These are phyloP conservation scores for Drepana arcuata DNA, from an alignment of 1,140 invertebrate genomes.

Conservation along the genomic window DNA sequence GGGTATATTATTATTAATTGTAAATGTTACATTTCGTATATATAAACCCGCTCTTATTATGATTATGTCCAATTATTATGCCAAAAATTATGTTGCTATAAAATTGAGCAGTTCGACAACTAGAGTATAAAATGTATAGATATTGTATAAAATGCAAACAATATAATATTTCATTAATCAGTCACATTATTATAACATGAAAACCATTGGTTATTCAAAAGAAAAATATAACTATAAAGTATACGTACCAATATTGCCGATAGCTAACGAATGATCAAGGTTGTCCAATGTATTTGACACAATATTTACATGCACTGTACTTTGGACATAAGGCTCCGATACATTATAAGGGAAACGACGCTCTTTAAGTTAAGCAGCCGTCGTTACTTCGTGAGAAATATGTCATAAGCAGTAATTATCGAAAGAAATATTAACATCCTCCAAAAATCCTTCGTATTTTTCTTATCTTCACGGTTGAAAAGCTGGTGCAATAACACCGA, in stretches of 20 bases:
- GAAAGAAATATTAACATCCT: too few species aligned
- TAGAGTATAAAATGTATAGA: conserved; percentile 23
- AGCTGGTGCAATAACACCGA: too few species aligned
- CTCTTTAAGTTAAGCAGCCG: too few species aligned
- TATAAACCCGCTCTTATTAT: too few species aligned
- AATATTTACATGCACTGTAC: conserved; percentile 6
- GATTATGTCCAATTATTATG: conserved; percentile 12
- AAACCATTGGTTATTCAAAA: conserved; percentile 5
- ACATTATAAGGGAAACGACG: too few species aligned
- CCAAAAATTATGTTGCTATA: conserved; percentile 14
- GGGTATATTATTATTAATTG: too few species aligned
- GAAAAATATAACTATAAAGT: conserved; percentile 2
- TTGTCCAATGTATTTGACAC: conserved; percentile 11
- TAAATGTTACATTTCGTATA: too few species aligned
- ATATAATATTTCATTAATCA: conserved; percentile 16
- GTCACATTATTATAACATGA: conserved; percentile 7
- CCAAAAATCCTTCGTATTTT: too few species aligned
- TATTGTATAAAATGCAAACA: conserved; percentile 18
- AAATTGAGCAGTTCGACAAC: conserved; percentile 24
- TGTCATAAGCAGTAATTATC: too few species aligned
- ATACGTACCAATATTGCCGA: conserved; percentile 9
- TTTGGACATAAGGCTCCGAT: too few species aligned
- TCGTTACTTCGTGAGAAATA: too few species aligned
- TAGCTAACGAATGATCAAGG: conserved; percentile 7
- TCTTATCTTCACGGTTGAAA: too few species aligned